Conservation (phyloP, 2,888 invertebrate genomes). For the Nemurella pictetii region DNA sequence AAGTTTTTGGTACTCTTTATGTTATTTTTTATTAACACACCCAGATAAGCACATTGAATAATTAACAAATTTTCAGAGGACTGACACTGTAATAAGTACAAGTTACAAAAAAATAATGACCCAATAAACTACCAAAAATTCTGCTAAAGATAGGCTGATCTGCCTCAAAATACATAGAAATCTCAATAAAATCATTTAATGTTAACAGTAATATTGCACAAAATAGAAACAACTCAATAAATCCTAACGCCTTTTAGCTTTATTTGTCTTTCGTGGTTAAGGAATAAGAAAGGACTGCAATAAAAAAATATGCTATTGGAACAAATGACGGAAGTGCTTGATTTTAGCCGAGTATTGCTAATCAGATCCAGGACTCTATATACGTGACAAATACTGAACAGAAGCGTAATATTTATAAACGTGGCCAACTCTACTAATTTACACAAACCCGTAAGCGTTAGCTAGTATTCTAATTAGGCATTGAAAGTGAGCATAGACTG, state of each 20-base stretch:
- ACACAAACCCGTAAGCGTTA: background rate
- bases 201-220: background rate
- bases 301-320: background rate
- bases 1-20: too few species aligned
- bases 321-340: background rate
- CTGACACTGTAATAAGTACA: too few species aligned
- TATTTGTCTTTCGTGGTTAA: background rate
- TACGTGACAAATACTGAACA: background rate
- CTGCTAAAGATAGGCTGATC: too few species aligned
- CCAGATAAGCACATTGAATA: too few species aligned
- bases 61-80: too few species aligned
- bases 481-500: too few species aligned
- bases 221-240: background rate
- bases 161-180: background rate
- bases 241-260: background rate
- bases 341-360: background rate
- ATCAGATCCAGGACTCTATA: background rate
- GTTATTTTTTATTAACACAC: too few species aligned
- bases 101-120: too few species aligned
- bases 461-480: background rate
- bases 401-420: too few species aligned
- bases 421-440: background rate
- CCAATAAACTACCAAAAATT: too few species aligned
- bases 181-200: background rate
- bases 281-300: background rate